Evolutionary conservation across 2,888 invertebrate genomes (phyloP).

Genomic region (Chloroclysta siterata): DNA sequence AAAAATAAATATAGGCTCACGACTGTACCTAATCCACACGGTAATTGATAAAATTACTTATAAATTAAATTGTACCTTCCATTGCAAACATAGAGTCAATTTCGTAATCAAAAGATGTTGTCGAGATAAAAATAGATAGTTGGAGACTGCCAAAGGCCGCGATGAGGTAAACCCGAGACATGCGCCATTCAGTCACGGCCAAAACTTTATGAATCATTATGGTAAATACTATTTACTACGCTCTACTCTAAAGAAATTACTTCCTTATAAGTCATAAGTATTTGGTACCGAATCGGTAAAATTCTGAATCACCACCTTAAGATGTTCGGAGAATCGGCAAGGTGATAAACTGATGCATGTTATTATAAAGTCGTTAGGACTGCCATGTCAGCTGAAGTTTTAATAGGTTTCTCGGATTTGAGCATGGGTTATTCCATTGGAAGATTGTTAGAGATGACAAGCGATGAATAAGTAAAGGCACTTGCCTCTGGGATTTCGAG

Average conservation of each 20-base stretch:
- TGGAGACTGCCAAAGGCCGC: slow-evolving; percentile 52
- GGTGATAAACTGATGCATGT: slow-evolving; percentile 46
- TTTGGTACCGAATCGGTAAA: slow-evolving; percentile 44
- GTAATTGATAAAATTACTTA: too few relatives aligned
- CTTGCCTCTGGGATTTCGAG: not conserved
- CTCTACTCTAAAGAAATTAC: slow-evolving; percentile 41
- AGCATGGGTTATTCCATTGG: slow-evolving; percentile 7
- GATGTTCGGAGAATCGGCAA: slow-evolving; percentile 47
- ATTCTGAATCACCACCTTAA: slow-evolving; percentile 59
- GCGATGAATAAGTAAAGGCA: not conserved
- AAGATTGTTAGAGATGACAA: not conserved
- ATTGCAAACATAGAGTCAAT: slow-evolving; percentile 2
- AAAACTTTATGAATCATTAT: slow-evolving; percentile 60
- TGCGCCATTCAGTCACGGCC: slow-evolving; percentile 62
- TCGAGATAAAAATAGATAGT: slow-evolving; percentile 17
- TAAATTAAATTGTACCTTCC: not conserved
- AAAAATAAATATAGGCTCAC: too few relatives aligned
- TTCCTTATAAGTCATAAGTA: slow-evolving; percentile 45
- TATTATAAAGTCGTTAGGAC: slow-evolving; percentile 53
- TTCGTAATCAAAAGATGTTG: slow-evolving; percentile 14
- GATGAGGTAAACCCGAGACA: slow-evolving; percentile 56
- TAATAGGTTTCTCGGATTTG: slow-evolving; percentile 26
- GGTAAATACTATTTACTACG: slow-evolving; percentile 58
- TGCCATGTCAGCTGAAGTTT: slow-evolving; percentile 25
- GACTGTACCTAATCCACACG: too few relatives aligned